Evolutionary conservation across 2,113 vertebrate genomes (phyloP), one percentile per base, ranked within the genome.

Genomic region (Nerophis ophidion): DNA sequence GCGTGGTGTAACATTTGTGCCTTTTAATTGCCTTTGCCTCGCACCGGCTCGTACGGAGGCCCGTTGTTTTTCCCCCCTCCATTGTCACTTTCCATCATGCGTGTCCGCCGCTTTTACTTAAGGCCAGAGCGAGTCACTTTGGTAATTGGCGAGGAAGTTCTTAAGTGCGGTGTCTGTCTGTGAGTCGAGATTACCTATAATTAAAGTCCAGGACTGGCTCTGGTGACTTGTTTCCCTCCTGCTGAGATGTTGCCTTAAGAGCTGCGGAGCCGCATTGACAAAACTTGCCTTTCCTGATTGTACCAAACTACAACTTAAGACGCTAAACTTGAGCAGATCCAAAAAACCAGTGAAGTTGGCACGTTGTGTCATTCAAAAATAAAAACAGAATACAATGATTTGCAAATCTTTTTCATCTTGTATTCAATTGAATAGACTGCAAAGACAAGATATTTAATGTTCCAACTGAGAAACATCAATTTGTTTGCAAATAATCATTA

Each of bases 151-250:
- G 81, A 87, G 81, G 83, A 88, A 83, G 79, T 87, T 87, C 84
- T 82, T 78, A 84, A 84, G 84, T 80, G 77, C 80, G 71, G 67
- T 19, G 68, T 72, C 72, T 65, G 83, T 81, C 80, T 85, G 70
- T 34, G 76, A 72, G 76, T 77, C 76, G 58, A 81, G 82, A 89
- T 91, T 89, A 91, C 87, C 88, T 90, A 85, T 89, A 90, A 90
- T 92, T 90, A 91, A 91, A 89, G 85, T 85, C 85, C 88, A 90
- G 83, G 85, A 89, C 19, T 88, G 84, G 89, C 87, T 84, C 83
- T 86, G 84, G 89, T 88, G 78, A 86, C 81, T 70, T 7, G 53
- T 56, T 73, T 77, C 73, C 81, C 87, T 81, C 85, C 87, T 60
- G 84, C 80, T 56, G 87, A 87, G 81, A 90, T 72, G 78, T 74